Conservation (phyloP, 1,140 invertebrate genomes). For the Lordiphosa mommai region DNA sequence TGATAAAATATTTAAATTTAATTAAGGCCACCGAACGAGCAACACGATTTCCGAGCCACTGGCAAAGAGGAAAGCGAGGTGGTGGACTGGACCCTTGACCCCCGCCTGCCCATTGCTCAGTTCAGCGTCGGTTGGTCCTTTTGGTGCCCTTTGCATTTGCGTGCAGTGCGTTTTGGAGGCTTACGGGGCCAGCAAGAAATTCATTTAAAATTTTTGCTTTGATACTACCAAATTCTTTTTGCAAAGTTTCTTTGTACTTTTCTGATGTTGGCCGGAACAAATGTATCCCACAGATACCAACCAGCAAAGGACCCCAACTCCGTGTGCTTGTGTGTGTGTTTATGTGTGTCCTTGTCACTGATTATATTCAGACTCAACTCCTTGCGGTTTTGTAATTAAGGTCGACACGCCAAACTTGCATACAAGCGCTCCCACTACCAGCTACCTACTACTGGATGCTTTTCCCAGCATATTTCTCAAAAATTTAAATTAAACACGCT, state of each 20-base stretch:
- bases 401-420: constrained; percentile 18
- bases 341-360: constrained; percentile 37
- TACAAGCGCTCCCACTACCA: constrained; percentile 11
- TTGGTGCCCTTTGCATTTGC: constrained; percentile 44
- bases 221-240: constrained; percentile 75
- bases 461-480: constrained; percentile 15
- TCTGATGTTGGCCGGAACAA: constrained; percentile 9
- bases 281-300: constrained; percentile 34
- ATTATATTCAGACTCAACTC: constrained; percentile 33
- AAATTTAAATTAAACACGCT: constrained; percentile 25
- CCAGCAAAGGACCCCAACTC: constrained; percentile 31
- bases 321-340: constrained; percentile 9
- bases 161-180: constrained; percentile 62
- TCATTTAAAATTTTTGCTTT: constrained; percentile 79
- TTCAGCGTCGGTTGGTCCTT: constrained; percentile 5
- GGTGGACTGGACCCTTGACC: constrained; percentile 30
- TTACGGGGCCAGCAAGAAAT: constrained; percentile 66
- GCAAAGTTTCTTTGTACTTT: constrained; percentile 64
- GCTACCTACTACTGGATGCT: no score
- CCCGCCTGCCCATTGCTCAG: constrained; percentile 16
- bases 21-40: constrained; percentile 79
- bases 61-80: constrained; percentile 54
- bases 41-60: constrained; percentile 67
- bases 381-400: constrained; percentile 61
- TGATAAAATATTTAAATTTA: constrained; percentile 80